A percentile compares a stretch with the other conserved stretches of the same genome.
Conservation (phyloP, 2,113 vertebrate genomes). For the Pampusana beccarii region DNA sequence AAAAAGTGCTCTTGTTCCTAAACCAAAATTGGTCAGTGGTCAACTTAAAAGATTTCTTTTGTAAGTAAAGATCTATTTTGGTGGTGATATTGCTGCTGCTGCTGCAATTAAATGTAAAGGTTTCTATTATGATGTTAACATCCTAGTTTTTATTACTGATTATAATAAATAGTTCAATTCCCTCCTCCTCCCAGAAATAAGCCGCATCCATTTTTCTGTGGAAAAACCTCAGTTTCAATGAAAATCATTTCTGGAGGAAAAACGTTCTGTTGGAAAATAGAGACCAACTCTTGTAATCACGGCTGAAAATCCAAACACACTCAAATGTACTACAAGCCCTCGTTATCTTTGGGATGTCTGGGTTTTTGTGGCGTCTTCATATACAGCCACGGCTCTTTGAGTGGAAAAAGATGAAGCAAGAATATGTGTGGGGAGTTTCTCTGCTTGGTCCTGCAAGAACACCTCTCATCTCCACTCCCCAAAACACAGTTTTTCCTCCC, state of each 20-base stretch:
- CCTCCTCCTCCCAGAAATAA: background rate
- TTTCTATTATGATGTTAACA: constrained; percentile 6
- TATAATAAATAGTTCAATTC: background rate
- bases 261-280: background rate
- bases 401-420: background rate
- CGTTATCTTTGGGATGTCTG: background rate
- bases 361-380: background rate
- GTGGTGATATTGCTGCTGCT: background rate
- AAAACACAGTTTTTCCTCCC: constrained; percentile 12
- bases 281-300: background rate
- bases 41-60: constrained; percentile 1
- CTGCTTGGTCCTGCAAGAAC: background rate
- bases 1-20: background rate
- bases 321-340: background rate
- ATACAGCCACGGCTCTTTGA: background rate
- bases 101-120: background rate
- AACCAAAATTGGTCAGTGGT: constrained; percentile 6
- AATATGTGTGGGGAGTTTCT: background rate
- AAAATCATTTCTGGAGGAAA: constrained; percentile 6
- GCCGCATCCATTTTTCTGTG: background rate
- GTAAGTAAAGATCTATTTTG: background rate
- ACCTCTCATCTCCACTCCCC: background rate
- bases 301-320: constrained; percentile 3
- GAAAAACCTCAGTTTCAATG: background rate
- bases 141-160: constrained; percentile 17